Evolutionary conservation across 2,113 vertebrate species (phyloP), one percentile per base, ranked within the genome.

Genomic region (Antechinus stuartii): DNA sequence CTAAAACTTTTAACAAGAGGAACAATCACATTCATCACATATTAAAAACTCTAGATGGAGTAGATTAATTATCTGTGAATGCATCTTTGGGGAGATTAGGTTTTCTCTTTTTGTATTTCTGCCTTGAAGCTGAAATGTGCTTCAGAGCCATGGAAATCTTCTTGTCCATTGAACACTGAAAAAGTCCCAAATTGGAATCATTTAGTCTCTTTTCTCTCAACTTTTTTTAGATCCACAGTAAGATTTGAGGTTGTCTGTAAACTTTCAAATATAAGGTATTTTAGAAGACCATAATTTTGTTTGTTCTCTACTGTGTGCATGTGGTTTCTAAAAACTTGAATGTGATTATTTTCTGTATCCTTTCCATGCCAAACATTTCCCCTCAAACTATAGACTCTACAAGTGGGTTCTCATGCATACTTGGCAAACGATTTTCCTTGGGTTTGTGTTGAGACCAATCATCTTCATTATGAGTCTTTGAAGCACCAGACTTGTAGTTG

Each of bases 221-320:
- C 92, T 94, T 94, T 97, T 97, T 97, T 97, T 96, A 97, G 97
- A 96, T 95, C 90, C 89, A 30, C 92, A 96, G 92, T 94, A 89
- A 96, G 94, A 94, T 95, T 95, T 95, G 97, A 94, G 97, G 96
- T 96, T 97, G 97, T 97, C 54, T 96, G n/a, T 61, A 97, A 95
- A 93, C 97, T 97, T 97, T 97, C 96, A 96, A 96, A 96, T 94
- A 91, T 57, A 93, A 94, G 94, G 93, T 97, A 97, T 97, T 98
- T 96, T 97, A 93, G 95, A 97, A 95, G 90, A 94, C 97, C 97
- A 42, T 97, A 97, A 98, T 98, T 98, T 97, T 97, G 96, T 97
- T 97, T 97, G 95, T 95, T 95, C 94, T 96, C 90, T 46, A 93
- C 96, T 95, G 91, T 94, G 89, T 94, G 97, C 93, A 42, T 97